Evolutionary conservation across 1,140 invertebrate genomes (phyloP).

Genomic region (Aphis craccivora): DNA sequence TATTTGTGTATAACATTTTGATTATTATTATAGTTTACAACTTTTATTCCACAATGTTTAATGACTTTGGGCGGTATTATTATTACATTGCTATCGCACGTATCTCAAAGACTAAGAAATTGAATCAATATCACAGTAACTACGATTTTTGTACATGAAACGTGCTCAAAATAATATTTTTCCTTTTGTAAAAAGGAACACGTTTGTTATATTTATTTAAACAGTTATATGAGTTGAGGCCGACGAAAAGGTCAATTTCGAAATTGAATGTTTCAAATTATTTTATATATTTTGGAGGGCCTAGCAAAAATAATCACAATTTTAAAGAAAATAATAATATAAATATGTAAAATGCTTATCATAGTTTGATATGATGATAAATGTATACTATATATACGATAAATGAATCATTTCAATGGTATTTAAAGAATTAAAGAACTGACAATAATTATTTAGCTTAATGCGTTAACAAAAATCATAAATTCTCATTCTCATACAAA

Average conservation of each 20-base stretch:
- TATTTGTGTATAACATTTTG: background rate
- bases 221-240: background rate
- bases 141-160: slow-evolving; percentile 28
- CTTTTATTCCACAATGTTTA: background rate
- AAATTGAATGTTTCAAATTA: background rate
- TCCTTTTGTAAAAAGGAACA: slow-evolving; percentile 27
- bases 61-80: background rate
- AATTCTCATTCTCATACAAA: background rate
- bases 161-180: slow-evolving; percentile 10
- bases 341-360: background rate
- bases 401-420: background rate
- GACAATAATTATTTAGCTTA: background rate
- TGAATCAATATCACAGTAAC: slow-evolving; percentile 19
- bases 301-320: background rate
- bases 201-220: slow-evolving; percentile 40
- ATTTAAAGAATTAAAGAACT: background rate
- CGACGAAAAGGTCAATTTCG: background rate
- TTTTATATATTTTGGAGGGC: background rate
- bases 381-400: background rate
- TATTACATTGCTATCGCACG: background rate
- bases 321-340: background rate
- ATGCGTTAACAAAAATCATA: background rate
- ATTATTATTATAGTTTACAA: background rate
- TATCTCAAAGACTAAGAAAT: slow-evolving; percentile 6
- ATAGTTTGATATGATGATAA: background rate